These are phyloP conservation scores for Acanthochromis polyacanthus DNA, from an alignment of 2,113 vertebrate species.

Conservation along the genomic window DNA sequence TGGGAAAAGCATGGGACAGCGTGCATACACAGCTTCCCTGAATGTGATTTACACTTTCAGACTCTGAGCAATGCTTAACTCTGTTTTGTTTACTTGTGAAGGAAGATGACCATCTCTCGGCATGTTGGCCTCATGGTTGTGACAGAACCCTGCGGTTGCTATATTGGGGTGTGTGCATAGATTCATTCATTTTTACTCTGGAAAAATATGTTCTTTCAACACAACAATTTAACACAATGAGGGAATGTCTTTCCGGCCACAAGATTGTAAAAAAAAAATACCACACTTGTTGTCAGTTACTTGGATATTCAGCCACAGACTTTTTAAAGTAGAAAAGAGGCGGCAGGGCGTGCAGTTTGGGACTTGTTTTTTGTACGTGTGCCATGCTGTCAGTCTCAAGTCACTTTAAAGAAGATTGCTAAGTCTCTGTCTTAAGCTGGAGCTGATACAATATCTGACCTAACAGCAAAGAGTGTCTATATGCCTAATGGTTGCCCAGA, in stretches of 20 bases:
- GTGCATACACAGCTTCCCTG: too few relatives aligned
- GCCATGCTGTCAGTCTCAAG: background rate
- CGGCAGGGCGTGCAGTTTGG: background rate
- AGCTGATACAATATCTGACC: conserved; percentile 18
- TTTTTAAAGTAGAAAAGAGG: background rate
- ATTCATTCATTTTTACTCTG: background rate
- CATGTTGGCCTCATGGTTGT: background rate
- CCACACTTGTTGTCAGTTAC: background rate
- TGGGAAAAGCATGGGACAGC: too few relatives aligned
- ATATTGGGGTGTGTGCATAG: background rate
- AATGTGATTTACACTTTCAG: too few relatives aligned
- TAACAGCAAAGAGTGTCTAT: background rate
- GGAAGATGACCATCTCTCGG: background rate
- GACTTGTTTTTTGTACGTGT: background rate
- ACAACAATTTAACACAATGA: background rate
- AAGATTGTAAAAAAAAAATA: background rate
- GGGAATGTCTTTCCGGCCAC: background rate
- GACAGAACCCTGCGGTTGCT: background rate
- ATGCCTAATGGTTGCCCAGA: background rate
- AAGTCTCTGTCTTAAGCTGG: conserved; percentile 18
- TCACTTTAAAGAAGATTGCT: conserved; percentile 24
- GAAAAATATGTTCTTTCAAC: background rate
- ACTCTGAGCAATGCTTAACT: background rate
- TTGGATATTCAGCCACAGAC: background rate
- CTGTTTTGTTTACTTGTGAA: background rate